Evolutionary conservation across 1,140 invertebrate species (phyloP).

Genomic region (Bombus picipes): DNA sequence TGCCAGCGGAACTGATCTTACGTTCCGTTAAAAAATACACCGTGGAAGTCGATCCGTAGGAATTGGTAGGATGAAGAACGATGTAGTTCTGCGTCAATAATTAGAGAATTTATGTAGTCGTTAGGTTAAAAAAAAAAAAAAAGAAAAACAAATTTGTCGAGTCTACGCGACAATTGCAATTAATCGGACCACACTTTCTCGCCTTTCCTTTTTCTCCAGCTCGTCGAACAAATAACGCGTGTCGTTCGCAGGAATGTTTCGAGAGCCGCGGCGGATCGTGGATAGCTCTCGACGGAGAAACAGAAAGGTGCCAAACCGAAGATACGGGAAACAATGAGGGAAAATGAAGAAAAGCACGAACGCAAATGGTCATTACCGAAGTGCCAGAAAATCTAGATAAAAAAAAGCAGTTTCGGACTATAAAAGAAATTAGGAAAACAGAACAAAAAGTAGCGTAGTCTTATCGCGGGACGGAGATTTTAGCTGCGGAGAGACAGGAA

Average conservation of each 20-base stretch:
- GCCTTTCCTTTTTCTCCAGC: constrained; percentile 69
- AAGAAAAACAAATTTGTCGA: constrained; percentile 42
- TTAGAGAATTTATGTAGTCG: constrained; percentile 57
- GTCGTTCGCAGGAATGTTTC: constrained; percentile 44
- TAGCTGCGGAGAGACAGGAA: neutral
- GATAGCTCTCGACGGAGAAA: constrained; percentile 24
- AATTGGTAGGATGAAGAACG: constrained; percentile 71
- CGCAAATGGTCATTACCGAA: constrained; percentile 46
- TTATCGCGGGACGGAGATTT: neutral
- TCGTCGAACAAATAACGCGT: constrained; percentile 42
- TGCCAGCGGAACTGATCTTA: constrained; percentile 68
- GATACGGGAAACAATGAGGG: neutral
- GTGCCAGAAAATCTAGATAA: constrained; percentile 51
- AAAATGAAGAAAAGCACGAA: too few species aligned
- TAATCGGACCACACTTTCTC: constrained; percentile 70
- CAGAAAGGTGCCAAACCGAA: constrained; percentile 38
- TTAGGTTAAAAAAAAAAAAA: constrained; percentile 27
- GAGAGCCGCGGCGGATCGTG: constrained; percentile 35
- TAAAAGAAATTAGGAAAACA: neutral
- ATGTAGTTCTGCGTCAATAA: constrained; percentile 58
- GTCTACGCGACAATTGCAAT: constrained; percentile 65
- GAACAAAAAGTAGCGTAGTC: constrained; percentile 31
- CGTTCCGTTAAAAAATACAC: constrained; percentile 51
- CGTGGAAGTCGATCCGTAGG: constrained; percentile 73
- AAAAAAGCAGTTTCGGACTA: constrained; percentile 19